Evolutionary conservation across 2,888 invertebrate species (phyloP).

Genomic region (Netelia fuscicornis): DNA sequence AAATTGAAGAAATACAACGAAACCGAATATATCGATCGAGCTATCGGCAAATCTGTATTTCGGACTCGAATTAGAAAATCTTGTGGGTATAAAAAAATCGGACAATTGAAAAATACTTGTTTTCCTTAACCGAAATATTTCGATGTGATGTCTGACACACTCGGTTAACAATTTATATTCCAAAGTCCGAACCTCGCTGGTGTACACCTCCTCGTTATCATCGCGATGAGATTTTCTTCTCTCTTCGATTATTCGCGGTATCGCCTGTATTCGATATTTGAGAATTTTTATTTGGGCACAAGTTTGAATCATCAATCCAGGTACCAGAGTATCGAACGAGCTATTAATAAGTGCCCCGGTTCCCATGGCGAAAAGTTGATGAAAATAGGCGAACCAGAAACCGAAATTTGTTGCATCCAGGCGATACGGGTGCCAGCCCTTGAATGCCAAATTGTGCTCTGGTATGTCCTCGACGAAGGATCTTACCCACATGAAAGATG

Average conservation of each 20-base stretch:
- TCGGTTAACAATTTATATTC: slow-evolving; percentile 50
- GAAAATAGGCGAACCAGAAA: slow-evolving; percentile 60
- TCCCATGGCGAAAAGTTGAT: slow-evolving; percentile 60
- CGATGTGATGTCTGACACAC: slow-evolving; percentile 62
- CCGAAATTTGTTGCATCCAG: slow-evolving; percentile 43
- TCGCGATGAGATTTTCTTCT: slow-evolving; percentile 38
- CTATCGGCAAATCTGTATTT: slow-evolving; percentile 59
- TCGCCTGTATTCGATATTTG: slow-evolving; percentile 68
- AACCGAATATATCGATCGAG: slow-evolving; percentile 66
- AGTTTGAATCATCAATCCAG: slow-evolving; percentile 68
- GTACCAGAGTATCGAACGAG: slow-evolving; percentile 76
- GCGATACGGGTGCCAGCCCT: slow-evolving; percentile 71
- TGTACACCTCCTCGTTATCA: neutral
- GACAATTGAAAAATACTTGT: neutral
- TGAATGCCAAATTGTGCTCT: slow-evolving; percentile 64
- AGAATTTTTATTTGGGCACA: slow-evolving; percentile 77
- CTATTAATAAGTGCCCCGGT: slow-evolving; percentile 65
- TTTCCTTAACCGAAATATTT: slow-evolving; percentile 55
- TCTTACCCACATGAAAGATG: slow-evolving; percentile 31
- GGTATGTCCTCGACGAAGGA: slow-evolving; percentile 59
- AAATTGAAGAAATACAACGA: slow-evolving; percentile 63
- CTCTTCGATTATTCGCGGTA: slow-evolving; percentile 20
- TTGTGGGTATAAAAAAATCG: neutral
- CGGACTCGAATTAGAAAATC: neutral
- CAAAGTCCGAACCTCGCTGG: neutral